These are phyloP conservation scores for Scyliorhinus canicula DNA, from an alignment of 2,797 vertebrate species.

Conservation along the genomic window DNA sequence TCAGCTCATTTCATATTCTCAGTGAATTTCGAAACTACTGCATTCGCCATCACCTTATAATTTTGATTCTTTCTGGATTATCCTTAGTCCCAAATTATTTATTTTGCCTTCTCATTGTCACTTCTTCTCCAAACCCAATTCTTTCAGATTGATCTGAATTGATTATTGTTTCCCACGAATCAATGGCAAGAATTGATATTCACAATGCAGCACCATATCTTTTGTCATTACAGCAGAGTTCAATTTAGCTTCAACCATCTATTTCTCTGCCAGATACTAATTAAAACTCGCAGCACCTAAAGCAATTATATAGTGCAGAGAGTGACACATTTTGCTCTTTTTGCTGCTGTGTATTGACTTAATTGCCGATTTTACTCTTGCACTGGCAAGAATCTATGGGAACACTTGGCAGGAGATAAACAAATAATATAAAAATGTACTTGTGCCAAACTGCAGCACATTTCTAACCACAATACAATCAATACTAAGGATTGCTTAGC, in stretches of 20 bases:
- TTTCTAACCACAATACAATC: background rate
- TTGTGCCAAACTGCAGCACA: background rate
- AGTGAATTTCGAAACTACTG: background rate
- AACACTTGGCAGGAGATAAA: background rate
- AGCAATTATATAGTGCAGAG: background rate
- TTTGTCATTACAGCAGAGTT: background rate
- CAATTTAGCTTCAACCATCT: background rate
- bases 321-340: conserved; percentile 12
- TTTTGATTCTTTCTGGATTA: background rate
- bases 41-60: background rate
- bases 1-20: background rate
- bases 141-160: background rate
- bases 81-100: background rate
- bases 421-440: conserved; percentile 10
- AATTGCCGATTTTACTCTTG: conserved; percentile 3
- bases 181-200: background rate
- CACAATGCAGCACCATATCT: background rate
- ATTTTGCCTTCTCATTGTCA: background rate
- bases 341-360: background rate
- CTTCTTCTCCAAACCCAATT: background rate
- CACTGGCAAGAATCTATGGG: background rate
- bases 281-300: background rate
- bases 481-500: background rate
- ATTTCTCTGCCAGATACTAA: background rate
- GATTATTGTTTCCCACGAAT: background rate